These are phyloP conservation scores for Netelia melanura DNA, from an alignment of 2,888 invertebrate species.

Conservation along the genomic window DNA sequence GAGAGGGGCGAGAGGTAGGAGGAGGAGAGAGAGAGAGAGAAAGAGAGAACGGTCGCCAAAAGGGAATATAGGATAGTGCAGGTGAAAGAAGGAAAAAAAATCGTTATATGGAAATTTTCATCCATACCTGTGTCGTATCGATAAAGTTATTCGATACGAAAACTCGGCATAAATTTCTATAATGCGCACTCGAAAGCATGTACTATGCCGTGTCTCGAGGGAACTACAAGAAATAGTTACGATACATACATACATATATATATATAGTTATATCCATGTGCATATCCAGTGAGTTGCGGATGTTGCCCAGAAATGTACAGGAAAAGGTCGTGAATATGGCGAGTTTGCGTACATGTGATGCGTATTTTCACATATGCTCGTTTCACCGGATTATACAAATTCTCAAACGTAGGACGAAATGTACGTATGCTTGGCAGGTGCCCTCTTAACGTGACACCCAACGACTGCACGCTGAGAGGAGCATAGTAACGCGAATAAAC, in stretches of 20 bases:
- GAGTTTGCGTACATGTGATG: constrained; percentile 28
- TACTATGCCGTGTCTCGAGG: constrained; percentile 23
- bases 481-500: constrained; percentile 38
- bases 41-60: not conserved
- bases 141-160: constrained; percentile 66
- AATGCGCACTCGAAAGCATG: constrained; percentile 26
- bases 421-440: constrained; percentile 16
- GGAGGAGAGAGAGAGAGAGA: not conserved
- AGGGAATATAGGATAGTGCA: constrained; percentile 11
- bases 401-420: constrained; percentile 22
- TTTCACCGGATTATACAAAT: constrained; percentile 12
- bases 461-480: constrained; percentile 29
- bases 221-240: constrained; percentile 48
- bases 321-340: constrained; percentile 16
- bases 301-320: constrained; percentile 1
- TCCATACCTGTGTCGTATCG: constrained; percentile 54
- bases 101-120: constrained; percentile 46
- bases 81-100: constrained; percentile 17
- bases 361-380: constrained; percentile 20
- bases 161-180: constrained; percentile 45
- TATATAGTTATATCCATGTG: constrained; percentile 6
- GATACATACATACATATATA: not conserved
- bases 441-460: constrained; percentile 33
- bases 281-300: not conserved
- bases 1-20: no score